Evolutionary conservation across 2,113 vertebrate species (phyloP), one percentile per base, ranked within the genome.

Genomic region (Amphiprion ocellaris): DNA sequence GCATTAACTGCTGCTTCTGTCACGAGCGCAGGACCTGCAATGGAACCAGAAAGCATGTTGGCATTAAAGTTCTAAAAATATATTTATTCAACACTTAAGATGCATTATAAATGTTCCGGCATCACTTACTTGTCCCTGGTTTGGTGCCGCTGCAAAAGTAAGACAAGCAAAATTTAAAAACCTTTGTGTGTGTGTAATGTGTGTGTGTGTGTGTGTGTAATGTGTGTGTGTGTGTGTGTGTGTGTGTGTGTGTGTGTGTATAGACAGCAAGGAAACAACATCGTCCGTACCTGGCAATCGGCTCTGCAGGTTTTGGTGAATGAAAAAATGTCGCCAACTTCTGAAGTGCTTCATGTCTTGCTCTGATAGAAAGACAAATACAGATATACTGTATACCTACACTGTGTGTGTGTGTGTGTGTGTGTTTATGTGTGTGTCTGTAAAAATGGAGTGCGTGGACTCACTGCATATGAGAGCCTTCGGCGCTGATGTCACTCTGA

Each of bases 321-420:
- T 93, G 50, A 80, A 98, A 96, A 68, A 95, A 96, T 4, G 94
- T 90, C 9, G 92, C 91, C 91, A 95, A 63, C 63, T 80, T 92
- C 64, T 94, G 96, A 88, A 90, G 62, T 47, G 94, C 96, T 75
- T 95, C 92, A 0, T 95, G 92, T 89, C 90, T 94, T 41, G 92
- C 87, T 76, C 96, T 98, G 67, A 65, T n/a, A 17, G 52, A 66
- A 54, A 61, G 14, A 73, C 16, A 82, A 52, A 71, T 0, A 69
- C 14, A 71, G 1, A 24, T 28, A 1, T 17, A 30, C 0, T 28
- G 0, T 15, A 47, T 0, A 49, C 44, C 1, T 46, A 59, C 10
- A 44, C 12, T n/a, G 4, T 10, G 15, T 8, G 21, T 3, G 3
- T 26, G 0, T 5, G 37, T 54, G 6, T 63, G 16, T 58, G 44